Conservation (phyloP, 1,140 invertebrate species). For the Diploscapter pachys region DNA sequence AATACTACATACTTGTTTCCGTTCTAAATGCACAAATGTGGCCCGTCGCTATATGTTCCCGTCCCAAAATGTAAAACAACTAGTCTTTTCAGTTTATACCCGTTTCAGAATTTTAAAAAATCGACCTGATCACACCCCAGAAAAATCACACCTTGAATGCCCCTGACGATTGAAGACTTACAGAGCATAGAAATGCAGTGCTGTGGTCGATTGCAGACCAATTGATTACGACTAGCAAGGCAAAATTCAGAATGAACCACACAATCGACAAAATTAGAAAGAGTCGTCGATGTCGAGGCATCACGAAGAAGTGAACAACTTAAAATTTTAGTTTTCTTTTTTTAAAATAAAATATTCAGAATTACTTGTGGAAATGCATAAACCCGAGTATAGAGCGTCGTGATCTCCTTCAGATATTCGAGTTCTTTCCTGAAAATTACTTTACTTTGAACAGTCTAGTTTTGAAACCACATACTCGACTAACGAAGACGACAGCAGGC, state of each 20-base stretch:
- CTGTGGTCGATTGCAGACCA: conserved; percentile 34
- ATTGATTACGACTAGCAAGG: conserved; percentile 40
- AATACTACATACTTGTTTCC: not conserved
- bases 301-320: conserved; percentile 55
- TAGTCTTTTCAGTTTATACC: too few relatives aligned
- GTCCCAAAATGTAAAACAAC: too few relatives aligned
- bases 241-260: conserved; percentile 50
- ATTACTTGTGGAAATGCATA: conserved; percentile 20
- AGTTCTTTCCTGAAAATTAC: too few relatives aligned
- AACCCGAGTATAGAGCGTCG: conserved; percentile 17
- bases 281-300: conserved; percentile 52
- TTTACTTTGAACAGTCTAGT: too few relatives aligned
- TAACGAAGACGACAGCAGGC: conserved; percentile 27
- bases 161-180: conserved; percentile 24
- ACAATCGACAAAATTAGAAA: conserved; percentile 48
- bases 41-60: too few relatives aligned
- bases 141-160: too few relatives aligned
- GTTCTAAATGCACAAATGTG: conserved; percentile 1
- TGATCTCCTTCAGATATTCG: too few relatives aligned
- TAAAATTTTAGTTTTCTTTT: conserved; percentile 41
- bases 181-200: conserved; percentile 44
- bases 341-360: conserved; percentile 28
- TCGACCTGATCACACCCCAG: too few relatives aligned
- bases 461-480: not conserved
- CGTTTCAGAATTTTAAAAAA: too few relatives aligned